Evolutionary conservation across 2,888 invertebrate species (phyloP).

Genomic region (Punctoribates punctum): DNA sequence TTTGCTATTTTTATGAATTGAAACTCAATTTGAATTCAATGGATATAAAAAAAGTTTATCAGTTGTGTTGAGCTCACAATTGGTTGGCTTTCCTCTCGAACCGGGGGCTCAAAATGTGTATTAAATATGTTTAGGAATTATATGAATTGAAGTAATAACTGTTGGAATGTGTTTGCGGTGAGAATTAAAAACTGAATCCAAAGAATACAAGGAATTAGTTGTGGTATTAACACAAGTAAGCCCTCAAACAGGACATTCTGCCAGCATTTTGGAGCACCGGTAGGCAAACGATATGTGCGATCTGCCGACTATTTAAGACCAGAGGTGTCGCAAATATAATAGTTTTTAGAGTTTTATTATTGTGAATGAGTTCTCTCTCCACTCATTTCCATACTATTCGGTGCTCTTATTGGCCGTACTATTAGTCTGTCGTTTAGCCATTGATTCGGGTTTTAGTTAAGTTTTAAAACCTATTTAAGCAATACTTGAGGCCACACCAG

Average conservation of each 20-base stretch:
- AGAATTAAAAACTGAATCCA: conserved; percentile 20
- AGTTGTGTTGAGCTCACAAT: neutral
- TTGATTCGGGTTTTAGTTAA: conserved; percentile 6
- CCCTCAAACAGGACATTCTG: neutral
- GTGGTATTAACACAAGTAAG: neutral
- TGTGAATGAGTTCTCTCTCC: conserved; percentile 17
- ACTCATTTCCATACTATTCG: neutral
- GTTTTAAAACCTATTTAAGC: conserved; percentile 12
- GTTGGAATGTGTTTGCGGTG: conserved; percentile 26
- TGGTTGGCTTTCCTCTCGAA: too few relatives aligned
- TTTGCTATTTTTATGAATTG: too few relatives aligned
- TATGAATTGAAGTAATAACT: neutral
- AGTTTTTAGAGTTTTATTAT: conserved; percentile 31
- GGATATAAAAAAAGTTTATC: neutral
- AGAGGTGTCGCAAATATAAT: neutral
- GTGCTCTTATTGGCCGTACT: neutral
- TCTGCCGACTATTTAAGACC: neutral
- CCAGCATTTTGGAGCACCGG: neutral
- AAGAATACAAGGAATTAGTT: conserved; percentile 14
- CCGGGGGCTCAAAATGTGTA: neutral
- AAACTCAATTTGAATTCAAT: neutral
- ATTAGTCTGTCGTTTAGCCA: neutral
- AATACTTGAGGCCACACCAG: conserved; percentile 22
- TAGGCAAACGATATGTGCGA: neutral
- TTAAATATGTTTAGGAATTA: conserved; percentile 1